Evolutionary conservation across 2,797 vertebrate species (phyloP).

Genomic region (Amblyopsis hoosieri): DNA sequence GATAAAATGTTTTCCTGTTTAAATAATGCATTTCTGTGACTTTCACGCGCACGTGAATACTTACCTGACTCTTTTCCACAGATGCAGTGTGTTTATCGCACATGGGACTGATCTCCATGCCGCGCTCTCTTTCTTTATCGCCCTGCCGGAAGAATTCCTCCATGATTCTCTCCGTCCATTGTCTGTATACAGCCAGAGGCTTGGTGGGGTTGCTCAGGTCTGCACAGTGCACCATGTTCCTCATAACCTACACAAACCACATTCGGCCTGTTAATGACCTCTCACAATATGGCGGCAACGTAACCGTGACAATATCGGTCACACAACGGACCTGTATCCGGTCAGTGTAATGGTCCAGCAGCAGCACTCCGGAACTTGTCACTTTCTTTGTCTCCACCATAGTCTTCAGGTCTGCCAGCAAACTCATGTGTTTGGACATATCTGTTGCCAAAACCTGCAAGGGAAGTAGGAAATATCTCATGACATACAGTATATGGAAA

Average conservation of each 20-base stretch:
- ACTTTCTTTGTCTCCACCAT: conserved; percentile 99
- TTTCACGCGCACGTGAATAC: conserved; percentile 15
- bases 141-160: conserved; percentile 95
- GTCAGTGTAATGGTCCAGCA: conserved; percentile 93
- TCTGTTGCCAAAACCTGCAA: conserved; percentile 92
- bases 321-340: conserved; percentile 86
- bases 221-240: conserved; percentile 96
- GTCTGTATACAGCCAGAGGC: conserved; percentile 89
- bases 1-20: background rate
- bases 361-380: conserved; percentile 91
- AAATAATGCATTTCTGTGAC: background rate
- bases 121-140: conserved; percentile 89
- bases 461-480: background rate
- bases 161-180: conserved; percentile 96
- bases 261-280: background rate
- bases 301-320: background rate
- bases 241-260: conserved; percentile 66
- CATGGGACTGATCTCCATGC: conserved; percentile 98
- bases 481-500: background rate
- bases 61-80: conserved; percentile 94
- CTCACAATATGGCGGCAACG: background rate
- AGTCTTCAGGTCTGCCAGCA: conserved; percentile 93
- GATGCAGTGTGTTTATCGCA: conserved; percentile 95
- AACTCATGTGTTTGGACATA: conserved; percentile 97
- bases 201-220: conserved; percentile 97